Conservation (phyloP, 2,888 invertebrate genomes). For the Megastigmus dorsalis region DNA sequence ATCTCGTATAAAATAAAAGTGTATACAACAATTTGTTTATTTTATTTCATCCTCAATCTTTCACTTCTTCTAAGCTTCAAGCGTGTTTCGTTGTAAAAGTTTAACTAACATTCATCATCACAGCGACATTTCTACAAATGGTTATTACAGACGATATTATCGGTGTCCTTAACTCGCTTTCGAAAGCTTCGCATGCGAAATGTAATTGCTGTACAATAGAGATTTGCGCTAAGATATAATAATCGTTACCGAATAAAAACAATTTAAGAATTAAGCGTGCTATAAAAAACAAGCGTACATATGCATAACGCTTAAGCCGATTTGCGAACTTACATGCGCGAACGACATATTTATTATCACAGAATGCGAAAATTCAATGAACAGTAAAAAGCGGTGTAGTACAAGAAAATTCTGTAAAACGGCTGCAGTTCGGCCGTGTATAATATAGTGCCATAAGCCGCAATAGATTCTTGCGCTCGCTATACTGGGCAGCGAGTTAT, state of each 20-base stretch:
- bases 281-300: slow-evolving; percentile 18
- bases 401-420: not conserved
- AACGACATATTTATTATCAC: slow-evolving; percentile 41
- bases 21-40: slow-evolving; percentile 16
- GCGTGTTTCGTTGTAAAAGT: slow-evolving; percentile 44
- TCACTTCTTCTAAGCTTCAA: slow-evolving; percentile 19
- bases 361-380: slow-evolving; percentile 42
- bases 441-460: not conserved
- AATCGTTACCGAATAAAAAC: slow-evolving; percentile 21
- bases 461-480: not conserved
- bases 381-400: slow-evolving; percentile 21
- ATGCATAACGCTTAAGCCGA: not conserved
- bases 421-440: not conserved
- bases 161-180: not conserved
- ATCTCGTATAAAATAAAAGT: slow-evolving; percentile 33
- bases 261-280: not conserved
- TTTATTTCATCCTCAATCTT: slow-evolving; percentile 18
- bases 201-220: slow-evolving; percentile 5
- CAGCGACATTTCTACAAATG: not conserved
- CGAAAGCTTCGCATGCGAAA: slow-evolving; percentile 21
- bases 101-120: slow-evolving; percentile 28
- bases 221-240: not conserved
- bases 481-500: not conserved
- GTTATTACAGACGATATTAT: slow-evolving; percentile 18
- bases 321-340: not conserved